A percentile compares a stretch with the other conserved stretches of the same genome.
These are phyloP conservation scores for Doris montereyensis DNA, from an alignment of 2,888 invertebrate species.

Conservation along the genomic window DNA sequence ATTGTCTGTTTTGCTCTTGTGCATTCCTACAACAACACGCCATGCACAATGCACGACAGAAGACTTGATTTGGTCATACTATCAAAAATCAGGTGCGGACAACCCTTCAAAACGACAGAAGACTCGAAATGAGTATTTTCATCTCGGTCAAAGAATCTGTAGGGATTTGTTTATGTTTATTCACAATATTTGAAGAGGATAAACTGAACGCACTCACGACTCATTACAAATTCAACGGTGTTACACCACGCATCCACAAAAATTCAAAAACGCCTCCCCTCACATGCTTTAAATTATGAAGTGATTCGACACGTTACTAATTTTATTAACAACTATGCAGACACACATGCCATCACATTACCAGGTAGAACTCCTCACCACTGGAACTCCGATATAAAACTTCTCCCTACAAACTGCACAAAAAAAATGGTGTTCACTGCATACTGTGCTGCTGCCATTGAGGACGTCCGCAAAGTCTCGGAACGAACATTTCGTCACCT, in stretches of 20 bases:
- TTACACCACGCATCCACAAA: neutral
- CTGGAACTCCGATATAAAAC: conserved; percentile 22
- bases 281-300: conserved; percentile 11
- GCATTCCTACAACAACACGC: no score
- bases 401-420: conserved; percentile 27
- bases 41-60: no score
- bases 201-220: neutral
- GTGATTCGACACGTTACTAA: conserved; percentile 29
- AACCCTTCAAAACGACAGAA: neutral
- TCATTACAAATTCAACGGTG: neutral
- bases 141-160: neutral
- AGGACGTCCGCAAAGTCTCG: neutral
- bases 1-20: no score
- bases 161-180: neutral
- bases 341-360: conserved; percentile 38
- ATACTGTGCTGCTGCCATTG: conserved; percentile 5
- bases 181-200: neutral
- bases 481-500: conserved; percentile 6
- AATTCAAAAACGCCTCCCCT: neutral
- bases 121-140: neutral
- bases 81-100: no score
- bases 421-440: conserved; percentile 17
- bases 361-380: conserved; percentile 35
- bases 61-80: no score
- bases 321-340: conserved; percentile 40